phyloP scores from a whole-genome alignment of 2,888 invertebrate genomes.

The Esperia sulphurella region DNA sequence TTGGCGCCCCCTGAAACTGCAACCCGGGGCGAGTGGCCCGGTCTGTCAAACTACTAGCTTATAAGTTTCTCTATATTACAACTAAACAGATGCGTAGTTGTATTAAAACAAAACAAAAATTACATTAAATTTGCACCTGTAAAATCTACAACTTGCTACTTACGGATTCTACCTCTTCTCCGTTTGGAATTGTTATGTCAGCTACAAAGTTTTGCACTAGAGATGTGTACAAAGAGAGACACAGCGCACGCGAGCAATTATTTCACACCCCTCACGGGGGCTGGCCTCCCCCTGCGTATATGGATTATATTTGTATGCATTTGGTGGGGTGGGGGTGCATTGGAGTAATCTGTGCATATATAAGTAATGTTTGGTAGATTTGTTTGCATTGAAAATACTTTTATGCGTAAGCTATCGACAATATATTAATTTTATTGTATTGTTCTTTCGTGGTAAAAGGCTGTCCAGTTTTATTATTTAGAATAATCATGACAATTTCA shows the following conservation, averaged over 20 bases:
- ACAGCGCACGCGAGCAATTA: slow-evolving; percentile 56
- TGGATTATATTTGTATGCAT: slow-evolving; percentile 12
- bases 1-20: too few species aligned
- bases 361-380: slow-evolving; percentile 13
- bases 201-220: slow-evolving; percentile 16
- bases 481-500: too few species aligned
- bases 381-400: not conserved
- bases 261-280: slow-evolving; percentile 48
- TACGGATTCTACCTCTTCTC: too few species aligned
- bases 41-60: too few species aligned
- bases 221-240: slow-evolving; percentile 15
- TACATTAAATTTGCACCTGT: not conserved
- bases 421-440: too few species aligned
- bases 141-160: not conserved
- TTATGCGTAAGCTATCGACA: not conserved
- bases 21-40: too few species aligned
- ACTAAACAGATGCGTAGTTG: too few species aligned
- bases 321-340: slow-evolving; percentile 14
- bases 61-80: too few species aligned
- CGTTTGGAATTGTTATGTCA: slow-evolving; percentile 8
- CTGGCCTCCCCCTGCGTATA: slow-evolving; percentile 30
- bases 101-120: too few species aligned
- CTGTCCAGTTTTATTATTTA: too few species aligned
- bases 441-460: too few species aligned
- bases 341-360: slow-evolving; percentile 27